phyloP scores from a whole-genome alignment of 2,888 invertebrate genomes.

The Nymphalis polychloros region DNA sequence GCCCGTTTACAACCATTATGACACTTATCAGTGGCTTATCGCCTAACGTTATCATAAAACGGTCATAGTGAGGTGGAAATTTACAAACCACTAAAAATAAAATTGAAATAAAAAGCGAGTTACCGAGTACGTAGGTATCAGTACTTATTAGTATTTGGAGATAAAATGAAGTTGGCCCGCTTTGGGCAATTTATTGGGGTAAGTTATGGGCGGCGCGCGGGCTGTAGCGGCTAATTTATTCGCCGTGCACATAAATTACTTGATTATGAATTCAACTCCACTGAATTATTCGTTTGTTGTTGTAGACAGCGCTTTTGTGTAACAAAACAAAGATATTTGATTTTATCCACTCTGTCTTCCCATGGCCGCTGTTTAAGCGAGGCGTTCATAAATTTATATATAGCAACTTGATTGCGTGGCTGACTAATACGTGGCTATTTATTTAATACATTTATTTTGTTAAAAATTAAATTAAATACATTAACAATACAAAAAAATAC shows the following conservation, averaged over 20 bases:
- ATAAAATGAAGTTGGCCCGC: slow-evolving; percentile 81
- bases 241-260: slow-evolving; percentile 83
- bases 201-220: slow-evolving; percentile 81
- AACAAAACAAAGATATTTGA: slow-evolving; percentile 74
- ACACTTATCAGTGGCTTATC: slow-evolving; percentile 64
- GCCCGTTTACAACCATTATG: slow-evolving; percentile 43
- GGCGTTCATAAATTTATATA: slow-evolving; percentile 34
- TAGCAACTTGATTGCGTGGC: slow-evolving; percentile 2
- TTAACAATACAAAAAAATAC: not conserved
- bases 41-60: slow-evolving; percentile 70
- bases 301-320: slow-evolving; percentile 75
- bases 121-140: slow-evolving; percentile 66
- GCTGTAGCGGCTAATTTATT: slow-evolving; percentile 80
- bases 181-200: slow-evolving; percentile 81
- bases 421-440: slow-evolving; percentile 9
- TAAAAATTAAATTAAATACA: not conserved
- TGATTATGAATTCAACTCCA: slow-evolving; percentile 81
- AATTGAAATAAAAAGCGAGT: slow-evolving; percentile 61
- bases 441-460: not conserved
- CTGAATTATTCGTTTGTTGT: slow-evolving; percentile 79
- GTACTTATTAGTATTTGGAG: slow-evolving; percentile 81
- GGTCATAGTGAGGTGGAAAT: slow-evolving; percentile 66
- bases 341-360: slow-evolving; percentile 62
- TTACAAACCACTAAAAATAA: slow-evolving; percentile 59
- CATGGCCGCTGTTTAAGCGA: slow-evolving; percentile 43